Evolutionary conservation across 2,113 vertebrate species (phyloP).

Genomic region (Gadus chalcogrammus): DNA sequence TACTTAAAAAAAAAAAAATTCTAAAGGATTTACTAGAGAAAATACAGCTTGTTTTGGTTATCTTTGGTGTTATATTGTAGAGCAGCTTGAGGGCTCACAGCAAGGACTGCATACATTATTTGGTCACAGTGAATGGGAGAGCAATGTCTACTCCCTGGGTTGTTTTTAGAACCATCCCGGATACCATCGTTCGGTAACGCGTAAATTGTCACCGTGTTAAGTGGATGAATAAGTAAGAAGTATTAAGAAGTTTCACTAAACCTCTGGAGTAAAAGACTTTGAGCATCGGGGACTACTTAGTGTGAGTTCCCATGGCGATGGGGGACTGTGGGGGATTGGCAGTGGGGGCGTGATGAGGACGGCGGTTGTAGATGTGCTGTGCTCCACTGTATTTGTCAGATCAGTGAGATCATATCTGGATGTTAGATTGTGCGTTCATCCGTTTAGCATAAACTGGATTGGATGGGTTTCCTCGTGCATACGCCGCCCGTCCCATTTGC

Average conservation of each 20-base stretch:
- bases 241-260: conserved; percentile 5
- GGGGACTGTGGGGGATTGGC: conserved; percentile 27
- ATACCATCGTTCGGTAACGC: conserved; percentile 8
- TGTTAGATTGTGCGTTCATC: conserved; percentile 35
- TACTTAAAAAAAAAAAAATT: background rate
- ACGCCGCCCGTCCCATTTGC: background rate
- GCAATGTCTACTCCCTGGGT: conserved; percentile 3
- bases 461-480: background rate
- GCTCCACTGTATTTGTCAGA: conserved; percentile 35
- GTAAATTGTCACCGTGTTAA: conserved; percentile 12
- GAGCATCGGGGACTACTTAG: conserved; percentile 31
- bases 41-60: conserved; percentile 31
- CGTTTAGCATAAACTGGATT: conserved; percentile 36
- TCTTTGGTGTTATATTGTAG: conserved; percentile 33
- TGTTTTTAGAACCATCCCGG: conserved; percentile 6
- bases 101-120: conserved; percentile 2
- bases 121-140: conserved; percentile 8
- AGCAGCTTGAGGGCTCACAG: conserved; percentile 30
- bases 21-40: conserved; percentile 34
- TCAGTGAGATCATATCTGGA: conserved; percentile 41
- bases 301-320: conserved; percentile 51
- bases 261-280: conserved; percentile 11
- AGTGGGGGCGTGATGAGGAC: conserved; percentile 28
- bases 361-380: conserved; percentile 35
- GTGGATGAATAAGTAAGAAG: conserved; percentile 27